Percentiles rank a stretch among this genome's conserved stretches.
Evolutionary conservation across 2,888 invertebrate genomes (phyloP).

Genomic region (Agriotes lineatus): DNA sequence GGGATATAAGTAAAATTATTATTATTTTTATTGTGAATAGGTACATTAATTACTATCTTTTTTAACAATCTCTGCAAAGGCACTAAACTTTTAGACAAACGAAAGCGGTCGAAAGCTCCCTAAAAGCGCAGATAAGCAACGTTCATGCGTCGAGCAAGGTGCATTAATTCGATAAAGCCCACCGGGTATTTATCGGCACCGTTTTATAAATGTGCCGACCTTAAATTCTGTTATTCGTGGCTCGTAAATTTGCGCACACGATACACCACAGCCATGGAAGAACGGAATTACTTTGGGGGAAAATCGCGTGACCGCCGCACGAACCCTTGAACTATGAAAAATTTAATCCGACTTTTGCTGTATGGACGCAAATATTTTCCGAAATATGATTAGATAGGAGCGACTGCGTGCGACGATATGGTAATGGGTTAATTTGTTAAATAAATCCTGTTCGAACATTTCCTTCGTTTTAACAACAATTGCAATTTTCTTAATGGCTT

Average conservation of each 20-base stretch:
- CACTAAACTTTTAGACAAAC: not conserved
- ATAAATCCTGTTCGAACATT: not conserved
- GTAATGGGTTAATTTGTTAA: not conserved
- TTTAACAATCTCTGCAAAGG: no score
- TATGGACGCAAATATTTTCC: conserved; percentile 11
- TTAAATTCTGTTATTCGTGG: conserved; percentile 13
- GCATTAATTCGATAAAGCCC: no score
- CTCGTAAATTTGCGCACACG: conserved; percentile 13
- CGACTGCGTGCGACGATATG: not conserved
- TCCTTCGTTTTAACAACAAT: no score
- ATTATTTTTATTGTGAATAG: no score
- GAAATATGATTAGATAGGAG: conserved; percentile 20
- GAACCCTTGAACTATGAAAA: conserved; percentile 46
- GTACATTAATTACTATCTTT: no score
- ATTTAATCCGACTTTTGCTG: conserved; percentile 39
- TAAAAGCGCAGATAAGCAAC: no score
- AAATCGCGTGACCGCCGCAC: conserved; percentile 44
- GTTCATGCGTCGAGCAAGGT: not conserved
- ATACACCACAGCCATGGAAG: not conserved
- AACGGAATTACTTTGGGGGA: conserved; percentile 3
- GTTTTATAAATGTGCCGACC: not conserved
- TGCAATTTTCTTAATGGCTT: no score
- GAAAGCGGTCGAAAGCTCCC: no score
- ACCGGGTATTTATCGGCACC: no score
- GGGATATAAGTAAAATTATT: no score